Evolutionary conservation across 2,113 vertebrate genomes (phyloP), one percentile per base, ranked within the genome.

Genomic region (Cynocephalus volans): DNA sequence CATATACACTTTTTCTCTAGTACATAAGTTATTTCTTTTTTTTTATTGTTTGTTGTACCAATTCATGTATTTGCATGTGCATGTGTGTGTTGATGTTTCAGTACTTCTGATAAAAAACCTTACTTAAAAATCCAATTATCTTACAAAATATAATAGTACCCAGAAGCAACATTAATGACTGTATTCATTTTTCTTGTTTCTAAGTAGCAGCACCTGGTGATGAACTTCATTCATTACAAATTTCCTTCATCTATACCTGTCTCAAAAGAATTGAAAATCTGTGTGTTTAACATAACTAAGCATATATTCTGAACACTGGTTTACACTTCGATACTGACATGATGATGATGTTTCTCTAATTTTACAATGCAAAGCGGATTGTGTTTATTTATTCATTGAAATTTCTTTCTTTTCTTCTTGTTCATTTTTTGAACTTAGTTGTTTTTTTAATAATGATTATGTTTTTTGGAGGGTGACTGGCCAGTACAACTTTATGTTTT

Each of bases 61-160:
- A 8, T 73, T 48, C 41, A 3, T 41, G 41, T 41, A 41, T 31
- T 19, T 31, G 56, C 23, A 41, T 41, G 2, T 50, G 13, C 67
- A 3, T 88, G 10, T 60, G 15, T 36, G 5, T 62, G 19, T 85
- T 6, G 83, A 9, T 85, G 15, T 54, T 87, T 93, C 65, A 72
- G 52, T 50, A 60, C 3, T 84, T 91, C 54, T 85, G 17, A 95
- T 84, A 94, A 83, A 97, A 96, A 36, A 6, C 0, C 17, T 58
- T 83, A 80, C 45, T 79, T 92, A 97, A 92, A 60, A 93, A 89
- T 95, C 11, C 41, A 93, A 73, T 97, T 97, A 89, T 73, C 69
- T 86, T 82, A 60, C 81, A 82, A 88, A 85, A 88, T 76, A 90
- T 81, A 96, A 93, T 77, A 92, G n/a, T 83, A 79, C 79, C 75